These are phyloP conservation scores for Tolypeutes matacus DNA, from an alignment of 2,797 vertebrate species.

Conservation along the genomic window DNA sequence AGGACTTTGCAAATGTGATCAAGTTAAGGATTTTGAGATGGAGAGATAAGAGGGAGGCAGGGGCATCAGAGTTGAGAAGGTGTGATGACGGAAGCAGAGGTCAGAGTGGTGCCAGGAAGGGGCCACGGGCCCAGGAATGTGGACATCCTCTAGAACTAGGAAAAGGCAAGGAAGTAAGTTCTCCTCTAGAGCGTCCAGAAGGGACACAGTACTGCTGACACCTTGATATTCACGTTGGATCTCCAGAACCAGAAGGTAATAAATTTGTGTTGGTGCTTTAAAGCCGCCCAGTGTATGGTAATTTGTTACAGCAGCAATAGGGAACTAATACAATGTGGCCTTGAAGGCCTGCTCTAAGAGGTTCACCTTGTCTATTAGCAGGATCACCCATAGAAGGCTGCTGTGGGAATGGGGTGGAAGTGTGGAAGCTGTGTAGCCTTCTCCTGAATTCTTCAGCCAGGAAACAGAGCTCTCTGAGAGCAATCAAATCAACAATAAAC, in stretches of 20 bases:
- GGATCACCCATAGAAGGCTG: neutral
- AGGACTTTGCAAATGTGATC: neutral
- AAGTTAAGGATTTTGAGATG: neutral
- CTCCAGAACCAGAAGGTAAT: neutral
- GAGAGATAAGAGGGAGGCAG: neutral
- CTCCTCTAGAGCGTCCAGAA: neutral
- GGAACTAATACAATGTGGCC: neutral
- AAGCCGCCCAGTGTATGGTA: neutral
- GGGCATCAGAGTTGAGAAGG: neutral
- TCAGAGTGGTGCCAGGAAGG: neutral
- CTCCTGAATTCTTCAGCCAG: neutral
- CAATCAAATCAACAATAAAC: neutral
- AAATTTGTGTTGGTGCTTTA: neutral
- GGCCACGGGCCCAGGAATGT: neutral
- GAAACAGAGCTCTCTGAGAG: neutral
- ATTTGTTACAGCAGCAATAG: neutral
- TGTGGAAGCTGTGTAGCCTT: neutral
- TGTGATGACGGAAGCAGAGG: neutral
- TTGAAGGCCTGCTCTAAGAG: neutral
- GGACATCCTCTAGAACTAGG: neutral
- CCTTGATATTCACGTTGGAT: neutral
- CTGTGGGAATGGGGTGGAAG: neutral
- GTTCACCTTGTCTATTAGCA: neutral
- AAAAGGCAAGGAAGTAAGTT: neutral
- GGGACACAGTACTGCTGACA: neutral